phyloP scores from a whole-genome alignment of 2,797 vertebrate species.

The Vipera latastei region DNA sequence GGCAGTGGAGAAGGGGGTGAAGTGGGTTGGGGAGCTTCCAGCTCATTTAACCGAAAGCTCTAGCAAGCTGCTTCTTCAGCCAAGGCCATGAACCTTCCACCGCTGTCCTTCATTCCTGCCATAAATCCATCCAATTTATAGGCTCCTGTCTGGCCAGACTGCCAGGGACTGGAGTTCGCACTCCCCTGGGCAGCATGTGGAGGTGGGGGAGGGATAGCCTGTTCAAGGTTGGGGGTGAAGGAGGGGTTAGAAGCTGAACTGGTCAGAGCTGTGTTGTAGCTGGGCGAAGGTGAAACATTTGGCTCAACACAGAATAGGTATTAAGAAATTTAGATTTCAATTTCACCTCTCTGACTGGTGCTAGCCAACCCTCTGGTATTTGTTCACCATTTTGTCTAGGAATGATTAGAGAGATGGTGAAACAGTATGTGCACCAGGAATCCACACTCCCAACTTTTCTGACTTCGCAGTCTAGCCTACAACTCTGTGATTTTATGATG shows the following conservation, averaged over 20 bases:
- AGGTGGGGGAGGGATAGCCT: not conserved
- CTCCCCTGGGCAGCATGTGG: constrained; percentile 16
- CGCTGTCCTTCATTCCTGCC: constrained; percentile 3
- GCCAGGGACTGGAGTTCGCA: constrained; percentile 25
- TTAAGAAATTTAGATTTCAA: not conserved
- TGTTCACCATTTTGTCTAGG: not conserved
- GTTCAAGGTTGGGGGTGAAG: not conserved
- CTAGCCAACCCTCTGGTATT: not conserved
- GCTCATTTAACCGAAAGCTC: constrained; percentile 34
- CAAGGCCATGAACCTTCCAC: constrained; percentile 8
- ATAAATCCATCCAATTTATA: constrained; percentile 37
- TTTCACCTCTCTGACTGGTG: not conserved
- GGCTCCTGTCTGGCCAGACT: constrained; percentile 32
- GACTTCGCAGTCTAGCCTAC: not conserved
- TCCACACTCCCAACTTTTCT: not conserved
- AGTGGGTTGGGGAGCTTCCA: constrained; percentile 14
- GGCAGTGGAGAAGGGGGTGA: not conserved
- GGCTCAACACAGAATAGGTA: not conserved
- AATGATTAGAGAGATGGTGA: not conserved
- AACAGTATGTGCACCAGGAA: not conserved
- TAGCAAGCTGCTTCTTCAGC: constrained; percentile 12
- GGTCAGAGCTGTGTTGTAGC: not conserved
- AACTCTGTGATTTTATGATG: not conserved
- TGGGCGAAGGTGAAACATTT: not conserved
- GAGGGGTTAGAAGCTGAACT: not conserved